Percentiles rank a stretch among this genome's conserved stretches.
These are phyloP conservation scores for Cheilosia vulpina DNA, from an alignment of 2,888 invertebrate genomes.

Conservation along the genomic window DNA sequence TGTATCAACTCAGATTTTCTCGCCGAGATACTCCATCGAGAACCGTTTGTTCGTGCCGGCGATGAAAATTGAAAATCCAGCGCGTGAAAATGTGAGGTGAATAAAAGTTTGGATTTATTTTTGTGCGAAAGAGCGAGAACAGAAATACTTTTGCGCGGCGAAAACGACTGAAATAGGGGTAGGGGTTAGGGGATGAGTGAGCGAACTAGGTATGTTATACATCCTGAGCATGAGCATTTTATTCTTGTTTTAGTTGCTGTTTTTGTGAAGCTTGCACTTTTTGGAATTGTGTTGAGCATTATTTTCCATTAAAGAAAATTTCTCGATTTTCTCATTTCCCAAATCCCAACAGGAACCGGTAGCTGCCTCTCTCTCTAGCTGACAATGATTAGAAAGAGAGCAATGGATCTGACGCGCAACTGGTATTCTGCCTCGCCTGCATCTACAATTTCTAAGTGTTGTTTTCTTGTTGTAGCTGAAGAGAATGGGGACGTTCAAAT, in stretches of 20 bases:
- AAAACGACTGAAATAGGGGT: constrained; percentile 18
- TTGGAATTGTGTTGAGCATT: background rate
- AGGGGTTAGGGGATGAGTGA: too few species aligned
- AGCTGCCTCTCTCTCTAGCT: constrained; percentile 23
- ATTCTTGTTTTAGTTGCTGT: constrained; percentile 1
- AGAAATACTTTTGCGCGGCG: background rate
- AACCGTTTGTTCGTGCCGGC: constrained; percentile 45
- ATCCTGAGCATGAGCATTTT: too few species aligned
- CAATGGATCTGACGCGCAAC: constrained; percentile 70
- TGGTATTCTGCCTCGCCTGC: constrained; percentile 68
- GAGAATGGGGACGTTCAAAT: too few species aligned
- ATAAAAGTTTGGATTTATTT: constrained; percentile 40
- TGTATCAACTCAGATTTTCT: constrained; percentile 77
- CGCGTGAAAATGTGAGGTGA: constrained; percentile 28
- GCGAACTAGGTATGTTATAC: too few species aligned
- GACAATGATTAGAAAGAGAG: constrained; percentile 13
- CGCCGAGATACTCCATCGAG: constrained; percentile 41
- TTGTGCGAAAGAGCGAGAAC: constrained; percentile 50
- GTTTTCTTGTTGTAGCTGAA: background rate
- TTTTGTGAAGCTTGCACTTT: background rate
- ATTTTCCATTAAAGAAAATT: constrained; percentile 59
- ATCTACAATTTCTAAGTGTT: constrained; percentile 32
- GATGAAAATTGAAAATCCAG: constrained; percentile 22
- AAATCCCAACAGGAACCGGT: constrained; percentile 42
- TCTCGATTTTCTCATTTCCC: constrained; percentile 62